Conservation (phyloP, 2,797 vertebrate genomes). For the Micromesistius poutassou region DNA sequence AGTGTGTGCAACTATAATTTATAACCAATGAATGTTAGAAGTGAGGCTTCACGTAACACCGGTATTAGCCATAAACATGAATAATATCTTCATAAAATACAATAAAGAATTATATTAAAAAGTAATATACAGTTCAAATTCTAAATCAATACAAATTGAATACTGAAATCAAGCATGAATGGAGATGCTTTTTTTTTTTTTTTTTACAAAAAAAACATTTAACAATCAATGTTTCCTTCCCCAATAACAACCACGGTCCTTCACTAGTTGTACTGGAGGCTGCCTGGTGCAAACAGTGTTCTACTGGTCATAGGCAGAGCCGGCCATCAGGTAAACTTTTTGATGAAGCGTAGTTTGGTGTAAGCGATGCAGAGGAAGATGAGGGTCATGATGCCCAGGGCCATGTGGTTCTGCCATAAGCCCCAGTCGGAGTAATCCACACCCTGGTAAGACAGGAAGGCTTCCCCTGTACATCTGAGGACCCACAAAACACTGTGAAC, state of each 20-base stretch:
- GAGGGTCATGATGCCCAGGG: conserved; percentile 75
- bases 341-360: conserved; percentile 83
- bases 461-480: conserved; percentile 71
- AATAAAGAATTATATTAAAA: background rate
- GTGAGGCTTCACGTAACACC: background rate
- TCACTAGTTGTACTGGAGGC: no score
- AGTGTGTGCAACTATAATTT: background rate
- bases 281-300: no score
- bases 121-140: background rate
- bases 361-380: conserved; percentile 84
- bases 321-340: conserved; percentile 79
- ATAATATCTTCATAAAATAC: background rate
- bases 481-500: background rate
- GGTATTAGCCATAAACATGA: background rate
- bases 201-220: background rate
- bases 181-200: background rate
- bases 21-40: background rate
- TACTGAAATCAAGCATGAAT: background rate
- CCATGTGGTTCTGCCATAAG: conserved; percentile 86
- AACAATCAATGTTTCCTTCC: background rate
- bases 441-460: conserved; percentile 74
- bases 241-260: background rate
- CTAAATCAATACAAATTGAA: background rate
- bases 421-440: conserved; percentile 79
- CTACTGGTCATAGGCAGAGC: background rate